Conservation (phyloP, 2,888 invertebrate species). For the Stenotaenia linearis region DNA sequence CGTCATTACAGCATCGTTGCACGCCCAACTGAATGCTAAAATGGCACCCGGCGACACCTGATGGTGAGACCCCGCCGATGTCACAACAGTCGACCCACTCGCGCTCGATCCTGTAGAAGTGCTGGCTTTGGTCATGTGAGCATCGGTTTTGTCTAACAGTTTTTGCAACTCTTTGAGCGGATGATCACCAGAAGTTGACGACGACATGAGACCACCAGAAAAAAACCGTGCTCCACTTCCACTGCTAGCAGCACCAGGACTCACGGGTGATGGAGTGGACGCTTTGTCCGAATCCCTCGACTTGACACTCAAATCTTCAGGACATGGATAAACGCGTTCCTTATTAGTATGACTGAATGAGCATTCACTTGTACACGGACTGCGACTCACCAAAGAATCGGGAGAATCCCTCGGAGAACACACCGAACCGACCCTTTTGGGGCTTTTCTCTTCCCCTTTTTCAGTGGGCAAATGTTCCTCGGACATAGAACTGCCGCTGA, state of each 20-base stretch:
- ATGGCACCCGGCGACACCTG: slow-evolving; percentile 65
- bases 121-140: slow-evolving; percentile 39
- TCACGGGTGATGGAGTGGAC: slow-evolving; percentile 11
- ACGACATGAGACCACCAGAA: slow-evolving; percentile 46
- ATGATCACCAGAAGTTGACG: slow-evolving; percentile 55
- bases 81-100: neutral
- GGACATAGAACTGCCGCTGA: neutral
- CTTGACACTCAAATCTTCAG: slow-evolving; percentile 31
- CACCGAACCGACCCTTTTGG: neutral
- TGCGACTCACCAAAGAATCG: slow-evolving; percentile 26
- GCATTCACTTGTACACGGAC: slow-evolving; percentile 31
- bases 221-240: slow-evolving; percentile 47
- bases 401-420: slow-evolving; percentile 24
- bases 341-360: slow-evolving; percentile 27
- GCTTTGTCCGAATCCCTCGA: slow-evolving; percentile 30
- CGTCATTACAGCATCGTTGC: slow-evolving; percentile 77
- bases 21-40: slow-evolving; percentile 88
- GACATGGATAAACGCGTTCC: slow-evolving; percentile 18
- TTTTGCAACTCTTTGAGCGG: slow-evolving; percentile 92
- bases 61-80: neutral
- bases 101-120: slow-evolving; percentile 38
- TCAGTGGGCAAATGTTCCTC: neutral
- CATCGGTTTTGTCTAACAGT: slow-evolving; percentile 91
- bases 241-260: slow-evolving; percentile 50
- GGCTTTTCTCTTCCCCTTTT: neutral